Conservation (phyloP, 1,140 invertebrate genomes). For the Saccostrea echinata region DNA sequence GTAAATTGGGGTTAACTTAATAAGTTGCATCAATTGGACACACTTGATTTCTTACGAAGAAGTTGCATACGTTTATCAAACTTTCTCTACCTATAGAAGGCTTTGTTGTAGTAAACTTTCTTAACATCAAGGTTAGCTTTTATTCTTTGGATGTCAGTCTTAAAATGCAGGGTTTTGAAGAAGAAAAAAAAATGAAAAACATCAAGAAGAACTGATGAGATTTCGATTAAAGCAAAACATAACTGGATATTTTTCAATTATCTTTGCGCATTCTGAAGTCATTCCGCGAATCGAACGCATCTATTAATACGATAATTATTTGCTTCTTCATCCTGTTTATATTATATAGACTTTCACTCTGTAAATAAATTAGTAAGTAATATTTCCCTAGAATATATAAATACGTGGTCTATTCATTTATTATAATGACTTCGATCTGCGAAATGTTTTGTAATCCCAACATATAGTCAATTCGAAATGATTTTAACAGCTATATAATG, state of each 20-base stretch:
- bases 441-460: neutral
- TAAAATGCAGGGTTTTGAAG: too few species aligned
- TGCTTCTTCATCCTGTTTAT: neutral
- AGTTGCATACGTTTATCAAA: neutral
- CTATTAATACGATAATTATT: neutral
- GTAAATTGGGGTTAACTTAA: neutral
- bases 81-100: neutral
- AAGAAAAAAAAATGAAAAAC: neutral
- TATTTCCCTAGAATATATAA: neutral
- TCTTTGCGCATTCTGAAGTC: neutral
- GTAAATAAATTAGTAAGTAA: neutral
- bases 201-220: neutral
- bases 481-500: neutral
- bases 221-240: neutral
- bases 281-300: neutral
- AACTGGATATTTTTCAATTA: neutral
- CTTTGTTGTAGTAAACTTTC: neutral
- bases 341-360: neutral
- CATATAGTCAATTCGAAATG: neutral
- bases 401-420: neutral
- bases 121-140: neutral
- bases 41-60: neutral
- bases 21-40: neutral
- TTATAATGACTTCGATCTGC: neutral
- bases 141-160: constrained; percentile 1